phyloP scores from a whole-genome alignment of 1,140 invertebrate genomes.

The Drosophila aff. region DNA sequence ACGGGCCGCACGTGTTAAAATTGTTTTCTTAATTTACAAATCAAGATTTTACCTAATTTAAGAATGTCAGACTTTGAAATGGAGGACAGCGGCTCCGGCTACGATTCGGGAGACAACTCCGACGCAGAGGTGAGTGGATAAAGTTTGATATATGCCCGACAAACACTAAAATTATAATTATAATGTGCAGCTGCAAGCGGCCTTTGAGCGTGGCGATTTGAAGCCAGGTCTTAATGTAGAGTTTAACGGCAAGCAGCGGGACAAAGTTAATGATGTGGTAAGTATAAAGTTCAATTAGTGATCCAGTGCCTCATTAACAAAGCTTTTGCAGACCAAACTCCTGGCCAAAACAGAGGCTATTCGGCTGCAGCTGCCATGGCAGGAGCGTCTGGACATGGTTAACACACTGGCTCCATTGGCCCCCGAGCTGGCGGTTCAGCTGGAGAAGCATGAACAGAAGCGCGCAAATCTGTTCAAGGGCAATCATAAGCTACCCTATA shows the following conservation, averaged over 20 bases:
- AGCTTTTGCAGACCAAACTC: slow-evolving; percentile 87
- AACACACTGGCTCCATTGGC: slow-evolving; percentile 91
- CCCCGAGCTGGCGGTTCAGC: slow-evolving; percentile 91
- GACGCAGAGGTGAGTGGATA: slow-evolving; percentile 67
- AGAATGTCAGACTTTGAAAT: slow-evolving; percentile 80
- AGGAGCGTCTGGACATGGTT: slow-evolving; percentile 93
- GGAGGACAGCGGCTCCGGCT: slow-evolving; percentile 71
- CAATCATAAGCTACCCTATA: slow-evolving; percentile 89
- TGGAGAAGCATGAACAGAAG: slow-evolving; percentile 90
- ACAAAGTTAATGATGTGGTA: slow-evolving; percentile 89
- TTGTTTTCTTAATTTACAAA: slow-evolving; percentile 59
- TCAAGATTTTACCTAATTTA: slow-evolving; percentile 25
- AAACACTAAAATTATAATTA: neutral
- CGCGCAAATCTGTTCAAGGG: slow-evolving; percentile 89
- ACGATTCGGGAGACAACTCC: slow-evolving; percentile 77
- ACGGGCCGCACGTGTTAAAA: slow-evolving; percentile 65
- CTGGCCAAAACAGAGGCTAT: slow-evolving; percentile 91
- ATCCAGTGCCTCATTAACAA: neutral
- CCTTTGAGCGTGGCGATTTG: slow-evolving; percentile 91
- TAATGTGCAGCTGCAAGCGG: slow-evolving; percentile 90
- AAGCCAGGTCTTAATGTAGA: slow-evolving; percentile 93
- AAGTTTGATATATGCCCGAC: too few relatives aligned
- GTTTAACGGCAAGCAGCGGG: slow-evolving; percentile 86
- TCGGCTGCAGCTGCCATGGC: slow-evolving; percentile 91
- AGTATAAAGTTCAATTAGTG: slow-evolving; percentile 53